phyloP scores from a whole-genome alignment of 2,888 invertebrate genomes.

The Pristionchus japonicus region DNA sequence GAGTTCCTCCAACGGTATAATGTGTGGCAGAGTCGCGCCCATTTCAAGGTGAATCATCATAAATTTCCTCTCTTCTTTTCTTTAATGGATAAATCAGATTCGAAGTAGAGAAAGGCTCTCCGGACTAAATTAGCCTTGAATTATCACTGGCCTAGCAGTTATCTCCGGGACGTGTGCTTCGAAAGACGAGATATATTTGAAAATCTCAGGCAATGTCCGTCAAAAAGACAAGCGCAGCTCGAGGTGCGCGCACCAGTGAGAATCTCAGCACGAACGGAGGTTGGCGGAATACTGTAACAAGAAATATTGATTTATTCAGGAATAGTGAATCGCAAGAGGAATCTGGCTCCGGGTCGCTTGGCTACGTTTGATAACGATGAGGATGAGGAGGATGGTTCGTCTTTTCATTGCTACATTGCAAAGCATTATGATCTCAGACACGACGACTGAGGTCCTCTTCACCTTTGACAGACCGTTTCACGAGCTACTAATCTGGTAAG shows the following conservation, averaged over 20 bases:
- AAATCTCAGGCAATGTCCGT: background rate
- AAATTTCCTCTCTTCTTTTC: background rate
- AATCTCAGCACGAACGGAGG: background rate
- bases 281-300: background rate
- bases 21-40: slow-evolving; percentile 51
- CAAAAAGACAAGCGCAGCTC: background rate
- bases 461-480: slow-evolving; percentile 86
- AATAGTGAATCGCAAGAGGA: background rate
- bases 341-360: background rate
- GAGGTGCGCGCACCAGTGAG: background rate
- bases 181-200: background rate
- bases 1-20: slow-evolving; percentile 82
- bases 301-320: background rate
- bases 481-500: slow-evolving; percentile 89
- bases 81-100: background rate
- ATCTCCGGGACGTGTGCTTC: no score
- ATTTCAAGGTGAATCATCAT: background rate
- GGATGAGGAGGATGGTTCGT: background rate
- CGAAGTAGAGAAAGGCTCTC: no score
- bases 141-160: no score
- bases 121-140: no score
- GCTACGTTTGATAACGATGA: background rate
- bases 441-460: slow-evolving; percentile 47
- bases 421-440: background rate
- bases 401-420: background rate